Evolutionary conservation across 2,797 vertebrate species (phyloP).

Genomic region (Syncerus caffer): DNA sequence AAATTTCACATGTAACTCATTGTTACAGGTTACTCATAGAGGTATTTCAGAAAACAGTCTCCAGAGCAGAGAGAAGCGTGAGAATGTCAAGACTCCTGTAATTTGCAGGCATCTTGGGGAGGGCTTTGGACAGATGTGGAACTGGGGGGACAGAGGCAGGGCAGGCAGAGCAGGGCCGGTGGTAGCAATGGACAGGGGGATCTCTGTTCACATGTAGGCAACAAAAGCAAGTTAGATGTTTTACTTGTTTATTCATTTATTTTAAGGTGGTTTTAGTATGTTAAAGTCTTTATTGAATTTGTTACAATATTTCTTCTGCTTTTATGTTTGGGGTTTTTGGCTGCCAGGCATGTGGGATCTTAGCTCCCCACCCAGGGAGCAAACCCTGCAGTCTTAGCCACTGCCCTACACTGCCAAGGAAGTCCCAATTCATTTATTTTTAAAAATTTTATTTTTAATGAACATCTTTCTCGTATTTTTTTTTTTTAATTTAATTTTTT

Average conservation of each 20-base stretch:
- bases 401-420: not conserved
- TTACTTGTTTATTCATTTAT: not conserved
- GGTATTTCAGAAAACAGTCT: not conserved
- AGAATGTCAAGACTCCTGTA: not conserved
- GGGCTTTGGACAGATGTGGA: not conserved
- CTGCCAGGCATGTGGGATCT: not conserved
- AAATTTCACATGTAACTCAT: not conserved
- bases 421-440: not conserved
- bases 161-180: not conserved
- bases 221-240: not conserved
- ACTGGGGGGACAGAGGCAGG: not conserved
- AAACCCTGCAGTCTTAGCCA: not conserved
- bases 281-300: not conserved
- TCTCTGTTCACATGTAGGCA: not conserved
- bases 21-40: not conserved
- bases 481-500: not conserved
- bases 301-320: not conserved
- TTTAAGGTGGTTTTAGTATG: not conserved
- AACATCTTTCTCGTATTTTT: not conserved
- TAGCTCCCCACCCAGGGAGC: not conserved
- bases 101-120: not conserved
- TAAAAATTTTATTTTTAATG: not conserved
- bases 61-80: not conserved
- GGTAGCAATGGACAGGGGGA: not conserved
- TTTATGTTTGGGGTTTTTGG: not conserved